Conservation (phyloP, 2,888 invertebrate species). For the Scaptomyza reducta region DNA sequence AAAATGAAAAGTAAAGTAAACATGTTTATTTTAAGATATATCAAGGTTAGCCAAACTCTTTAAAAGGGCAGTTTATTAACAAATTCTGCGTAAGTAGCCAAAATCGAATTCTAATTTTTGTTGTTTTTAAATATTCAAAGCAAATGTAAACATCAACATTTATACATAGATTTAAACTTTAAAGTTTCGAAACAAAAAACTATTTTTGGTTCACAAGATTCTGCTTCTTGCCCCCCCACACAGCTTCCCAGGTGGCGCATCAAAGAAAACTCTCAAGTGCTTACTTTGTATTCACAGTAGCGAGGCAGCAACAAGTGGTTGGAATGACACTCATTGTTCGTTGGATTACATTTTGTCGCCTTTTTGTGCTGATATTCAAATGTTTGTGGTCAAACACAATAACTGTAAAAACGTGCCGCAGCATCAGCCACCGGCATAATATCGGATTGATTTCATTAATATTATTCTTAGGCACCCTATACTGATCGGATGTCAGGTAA, state of each 20-base stretch:
- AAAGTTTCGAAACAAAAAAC: no score
- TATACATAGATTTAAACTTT: neutral
- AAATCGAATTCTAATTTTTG: neutral
- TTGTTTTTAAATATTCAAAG: neutral
- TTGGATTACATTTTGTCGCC: conserved; percentile 1
- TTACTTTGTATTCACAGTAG: conserved; percentile 44
- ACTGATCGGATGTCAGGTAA: neutral
- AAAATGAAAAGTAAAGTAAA: neutral
- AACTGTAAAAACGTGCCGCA: conserved; percentile 55
- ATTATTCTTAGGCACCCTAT: conserved; percentile 17
- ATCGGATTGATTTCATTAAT: conserved; percentile 37
- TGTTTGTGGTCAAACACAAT: conserved; percentile 71
- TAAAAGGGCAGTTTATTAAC: neutral
- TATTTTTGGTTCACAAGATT: neutral
- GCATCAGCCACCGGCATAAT: conserved; percentile 4
- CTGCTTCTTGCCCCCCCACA: neutral
- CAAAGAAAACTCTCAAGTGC: conserved; percentile 52
- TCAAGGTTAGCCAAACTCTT: neutral
- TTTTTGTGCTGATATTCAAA: conserved; percentile 46
- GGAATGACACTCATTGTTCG: conserved; percentile 28
- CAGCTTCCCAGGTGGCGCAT: conserved; percentile 1
- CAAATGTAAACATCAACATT: neutral
- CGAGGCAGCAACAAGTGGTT: conserved; percentile 53
- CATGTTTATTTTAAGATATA: neutral
- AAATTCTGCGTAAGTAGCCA: neutral